Evolutionary conservation across 2,888 invertebrate species (phyloP), one percentile per base, ranked within the genome.

Genomic region (Caenorhabditis panamensis): DNA sequence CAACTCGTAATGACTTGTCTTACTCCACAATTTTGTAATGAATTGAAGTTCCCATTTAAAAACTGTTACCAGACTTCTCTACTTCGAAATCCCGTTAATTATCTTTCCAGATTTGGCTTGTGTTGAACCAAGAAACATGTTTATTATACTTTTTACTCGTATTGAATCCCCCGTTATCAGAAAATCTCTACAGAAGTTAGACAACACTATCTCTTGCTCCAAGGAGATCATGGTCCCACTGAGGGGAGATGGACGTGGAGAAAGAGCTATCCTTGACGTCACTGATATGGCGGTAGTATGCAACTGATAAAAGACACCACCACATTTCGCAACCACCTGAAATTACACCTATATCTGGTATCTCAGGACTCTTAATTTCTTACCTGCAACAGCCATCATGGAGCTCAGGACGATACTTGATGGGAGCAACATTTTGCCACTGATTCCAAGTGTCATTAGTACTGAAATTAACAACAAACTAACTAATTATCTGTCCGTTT

Each of bases 351-450:
- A 13, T 28, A 41, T 31, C 31, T 31, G 31, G 4, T 4, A 4
- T 41, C 13, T 41, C 5, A 6, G 5, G 41, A 41, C 41, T 62
- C 37, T 41, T 41, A 28, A n/a, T 47, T 9, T 62, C 41, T 18
- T 53, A 84, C 84, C 85, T 76, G 83, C 82, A 20, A 73, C 71
- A 37, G 69, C 67, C 69, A 85, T 82, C 85, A 85, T 83, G 4
- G 54, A 66, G 47, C 83, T 83, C 44, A 85, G 47, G 9, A 85
- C 85, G 36, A 85, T 82, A 47, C 83, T 83, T 0, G 85, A 82
- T 4, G 85, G 83, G 18, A 85, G 44, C 18, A 85, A 56, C 85
- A 85, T 85, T 36, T 69, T 62, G 1, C 83, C 83, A n/a, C 37
- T 31, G 16, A 80, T 11, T 6, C 83, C 85, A 0, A 85, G 63